phyloP scores from a whole-genome alignment of 2,888 invertebrate genomes.

The Exocentrus adspersus region DNA sequence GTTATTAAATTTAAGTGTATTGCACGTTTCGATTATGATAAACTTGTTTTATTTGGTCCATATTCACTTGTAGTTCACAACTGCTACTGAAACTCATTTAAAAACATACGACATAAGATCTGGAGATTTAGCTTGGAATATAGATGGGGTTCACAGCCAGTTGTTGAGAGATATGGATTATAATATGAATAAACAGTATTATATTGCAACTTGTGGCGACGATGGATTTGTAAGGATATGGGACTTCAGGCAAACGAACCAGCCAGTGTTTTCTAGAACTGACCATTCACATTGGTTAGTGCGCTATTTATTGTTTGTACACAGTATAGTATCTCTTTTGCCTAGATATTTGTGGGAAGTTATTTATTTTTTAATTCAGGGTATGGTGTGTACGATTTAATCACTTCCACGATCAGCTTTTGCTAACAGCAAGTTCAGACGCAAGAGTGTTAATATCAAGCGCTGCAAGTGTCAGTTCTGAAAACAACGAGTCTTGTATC shows the following conservation, averaged over 20 bases:
- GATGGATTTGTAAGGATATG: conserved; percentile 96
- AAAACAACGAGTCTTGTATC: conserved; percentile 69
- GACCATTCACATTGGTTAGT: conserved; percentile 88
- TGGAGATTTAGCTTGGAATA: conserved; percentile 80
- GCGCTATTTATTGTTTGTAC: too few species aligned
- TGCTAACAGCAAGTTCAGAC: conserved; percentile 95
- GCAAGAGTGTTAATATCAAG: conserved; percentile 90
- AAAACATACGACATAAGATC: conserved; percentile 88
- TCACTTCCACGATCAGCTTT: conserved; percentile 94
- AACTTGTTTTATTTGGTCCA: not conserved
- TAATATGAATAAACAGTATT: conserved; percentile 97
- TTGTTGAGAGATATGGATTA: conserved; percentile 92
- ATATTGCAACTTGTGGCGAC: conserved; percentile 93
- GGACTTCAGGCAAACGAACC: conserved; percentile 87
- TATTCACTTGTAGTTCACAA: conserved; percentile 73
- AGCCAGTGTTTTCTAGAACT: conserved; percentile 81
- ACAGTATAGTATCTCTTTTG: not conserved
- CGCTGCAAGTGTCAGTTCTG: conserved; percentile 88
- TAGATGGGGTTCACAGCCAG: conserved; percentile 87
- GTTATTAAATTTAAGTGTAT: too few species aligned
- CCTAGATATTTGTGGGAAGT: too few species aligned
- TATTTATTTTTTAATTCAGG: conserved; percentile 64
- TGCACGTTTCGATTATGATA: not conserved
- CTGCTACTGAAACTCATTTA: conserved; percentile 86
- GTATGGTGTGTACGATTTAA: conserved; percentile 96